phyloP scores from a whole-genome alignment of 2,797 vertebrate species.

The Sebastes goodei region DNA sequence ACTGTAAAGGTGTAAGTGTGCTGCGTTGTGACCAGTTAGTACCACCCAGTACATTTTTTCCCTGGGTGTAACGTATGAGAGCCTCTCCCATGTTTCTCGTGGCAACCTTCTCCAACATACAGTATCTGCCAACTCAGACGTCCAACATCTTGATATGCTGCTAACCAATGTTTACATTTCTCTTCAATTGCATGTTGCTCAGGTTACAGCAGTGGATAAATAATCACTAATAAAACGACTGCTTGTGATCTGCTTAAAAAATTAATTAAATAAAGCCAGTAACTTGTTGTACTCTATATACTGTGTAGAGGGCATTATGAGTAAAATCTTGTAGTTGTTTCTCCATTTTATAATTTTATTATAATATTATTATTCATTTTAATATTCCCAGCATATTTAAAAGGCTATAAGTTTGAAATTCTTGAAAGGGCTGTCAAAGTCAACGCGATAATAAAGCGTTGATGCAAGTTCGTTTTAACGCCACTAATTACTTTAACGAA shows the following conservation, averaged over 20 bases:
- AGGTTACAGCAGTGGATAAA: background rate
- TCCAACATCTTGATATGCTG: background rate
- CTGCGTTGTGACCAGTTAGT: background rate
- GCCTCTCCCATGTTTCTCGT: constrained; percentile 9
- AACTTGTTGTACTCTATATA: background rate
- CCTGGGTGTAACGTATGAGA: background rate
- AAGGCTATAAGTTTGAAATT: no score
- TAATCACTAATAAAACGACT: background rate
- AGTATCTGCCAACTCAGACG: background rate
- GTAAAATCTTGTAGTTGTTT: background rate
- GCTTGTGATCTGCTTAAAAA: background rate
- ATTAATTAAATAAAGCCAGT: background rate
- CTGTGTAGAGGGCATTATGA: background rate
- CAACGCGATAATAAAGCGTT: no score
- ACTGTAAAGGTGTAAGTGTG: background rate
- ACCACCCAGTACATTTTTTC: background rate
- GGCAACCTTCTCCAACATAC: background rate
- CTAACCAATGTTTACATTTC: constrained; percentile 12
- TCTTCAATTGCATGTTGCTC: background rate
- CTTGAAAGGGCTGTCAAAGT: no score
- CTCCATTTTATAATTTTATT: background rate
- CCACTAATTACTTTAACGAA: no score
- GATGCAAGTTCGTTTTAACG: no score
- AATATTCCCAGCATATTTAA: no score
- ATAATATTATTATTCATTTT: no score